Evolutionary conservation across 1,140 invertebrate genomes (phyloP).

Genomic region (Zaprionus ghesquierei): DNA sequence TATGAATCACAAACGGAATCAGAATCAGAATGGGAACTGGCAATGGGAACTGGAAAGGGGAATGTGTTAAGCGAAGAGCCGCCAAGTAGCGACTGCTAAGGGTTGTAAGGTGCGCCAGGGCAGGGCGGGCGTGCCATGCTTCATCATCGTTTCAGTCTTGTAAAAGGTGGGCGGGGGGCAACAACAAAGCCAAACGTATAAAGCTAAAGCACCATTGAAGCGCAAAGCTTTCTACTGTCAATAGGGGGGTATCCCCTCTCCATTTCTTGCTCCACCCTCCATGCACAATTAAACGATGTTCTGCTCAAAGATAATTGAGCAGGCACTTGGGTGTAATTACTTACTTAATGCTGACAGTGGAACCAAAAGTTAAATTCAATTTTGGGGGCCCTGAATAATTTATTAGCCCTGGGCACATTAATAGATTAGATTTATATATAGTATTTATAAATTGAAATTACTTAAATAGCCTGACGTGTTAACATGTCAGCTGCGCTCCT

Average conservation of each 20-base stretch:
- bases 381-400: constrained; percentile 60
- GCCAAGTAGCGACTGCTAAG: neutral
- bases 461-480: constrained; percentile 64
- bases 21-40: neutral
- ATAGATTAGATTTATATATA: constrained; percentile 41
- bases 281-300: constrained; percentile 73
- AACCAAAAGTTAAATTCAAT: constrained; percentile 58
- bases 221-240: constrained; percentile 58
- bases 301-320: constrained; percentile 78
- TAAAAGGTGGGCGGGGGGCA: neutral
- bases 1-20: constrained; percentile 55
- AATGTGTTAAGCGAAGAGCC: constrained; percentile 56
- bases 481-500: constrained; percentile 40
- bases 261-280: neutral
- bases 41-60: neutral
- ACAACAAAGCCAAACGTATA: constrained; percentile 14
- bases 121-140: constrained; percentile 9
- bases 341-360: constrained; percentile 72
- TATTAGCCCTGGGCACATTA: constrained; percentile 33
- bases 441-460: constrained; percentile 48
- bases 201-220: constrained; percentile 30
- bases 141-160: constrained; percentile 37
- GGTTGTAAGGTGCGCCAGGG: neutral
- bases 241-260: neutral
- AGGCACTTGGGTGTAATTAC: constrained; percentile 82